A percentile compares a stretch with the other conserved stretches of the same genome.
Evolutionary conservation across 2,888 invertebrate species (phyloP).

Genomic region (Pammene aurita): DNA sequence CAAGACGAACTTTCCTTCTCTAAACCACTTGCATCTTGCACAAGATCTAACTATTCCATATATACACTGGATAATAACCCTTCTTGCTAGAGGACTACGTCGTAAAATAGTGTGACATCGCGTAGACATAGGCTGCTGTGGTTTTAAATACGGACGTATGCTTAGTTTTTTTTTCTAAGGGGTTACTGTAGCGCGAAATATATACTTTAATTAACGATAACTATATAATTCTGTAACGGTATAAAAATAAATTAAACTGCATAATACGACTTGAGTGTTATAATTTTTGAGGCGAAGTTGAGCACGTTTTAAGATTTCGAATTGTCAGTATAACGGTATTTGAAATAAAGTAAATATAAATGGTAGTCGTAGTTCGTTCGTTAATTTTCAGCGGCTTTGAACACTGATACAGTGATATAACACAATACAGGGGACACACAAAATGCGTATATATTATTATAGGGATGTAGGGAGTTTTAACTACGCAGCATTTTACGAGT

Average conservation of each 20-base stretch:
- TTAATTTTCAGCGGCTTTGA: no score
- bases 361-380: no score
- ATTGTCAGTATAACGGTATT: no score
- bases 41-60: slow-evolving; percentile 1
- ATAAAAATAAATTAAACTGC: slow-evolving; percentile 14
- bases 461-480: no score
- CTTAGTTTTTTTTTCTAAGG: slow-evolving; percentile 6
- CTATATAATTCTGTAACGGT: slow-evolving; percentile 14
- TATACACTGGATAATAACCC: background rate
- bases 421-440: no score
- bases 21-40: slow-evolving; percentile 20
- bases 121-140: background rate
- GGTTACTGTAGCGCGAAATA: slow-evolving; percentile 23
- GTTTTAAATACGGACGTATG: background rate
- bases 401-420: no score
- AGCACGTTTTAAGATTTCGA: no score
- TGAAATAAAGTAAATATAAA: no score
- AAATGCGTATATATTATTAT: no score
- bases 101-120: background rate
- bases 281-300: no score
- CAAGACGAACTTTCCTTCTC: slow-evolving; percentile 28
- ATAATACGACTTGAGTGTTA: no score
- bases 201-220: slow-evolving; percentile 12
- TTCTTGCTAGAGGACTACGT: background rate
- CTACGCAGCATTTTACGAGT: no score